Evolutionary conservation across 1,140 invertebrate species (phyloP).

Genomic region (Achatina immaculata): DNA sequence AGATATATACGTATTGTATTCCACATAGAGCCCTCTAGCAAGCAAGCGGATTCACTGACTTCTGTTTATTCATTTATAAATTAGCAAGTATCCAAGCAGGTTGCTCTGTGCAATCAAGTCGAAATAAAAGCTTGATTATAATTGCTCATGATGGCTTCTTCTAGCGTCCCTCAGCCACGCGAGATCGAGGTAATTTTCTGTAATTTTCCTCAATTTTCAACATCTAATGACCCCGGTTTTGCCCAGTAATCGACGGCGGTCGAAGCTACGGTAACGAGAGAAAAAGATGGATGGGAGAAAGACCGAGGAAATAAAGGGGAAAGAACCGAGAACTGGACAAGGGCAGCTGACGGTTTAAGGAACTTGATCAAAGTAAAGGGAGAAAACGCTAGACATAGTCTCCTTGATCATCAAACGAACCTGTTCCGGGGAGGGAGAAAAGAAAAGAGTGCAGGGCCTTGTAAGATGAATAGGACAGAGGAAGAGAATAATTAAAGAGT

Average conservation of each 20-base stretch:
- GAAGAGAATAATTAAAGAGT: too few relatives aligned
- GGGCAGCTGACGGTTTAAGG: background rate
- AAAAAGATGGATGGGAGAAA: background rate
- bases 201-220: slow-evolving; percentile 35
- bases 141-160: slow-evolving; percentile 23
- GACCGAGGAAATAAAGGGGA: background rate
- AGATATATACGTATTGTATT: too few relatives aligned
- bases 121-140: slow-evolving; percentile 36
- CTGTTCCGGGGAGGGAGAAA: too few relatives aligned
- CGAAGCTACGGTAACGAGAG: slow-evolving; percentile 23
- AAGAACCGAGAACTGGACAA: background rate
- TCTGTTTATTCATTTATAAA: slow-evolving; percentile 17
- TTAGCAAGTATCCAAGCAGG: slow-evolving; percentile 18
- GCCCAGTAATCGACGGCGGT: slow-evolving; percentile 18
- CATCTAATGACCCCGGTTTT: slow-evolving; percentile 28
- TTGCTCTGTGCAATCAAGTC: slow-evolving; percentile 20
- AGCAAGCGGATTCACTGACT: background rate
- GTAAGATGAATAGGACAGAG: too few relatives aligned
- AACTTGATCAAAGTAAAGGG: background rate
- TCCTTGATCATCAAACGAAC: too few relatives aligned
- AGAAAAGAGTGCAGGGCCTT: too few relatives aligned
- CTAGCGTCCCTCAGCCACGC: slow-evolving; percentile 19
- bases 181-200: slow-evolving; percentile 33
- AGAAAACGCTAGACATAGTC: too few relatives aligned
- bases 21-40: slow-evolving; percentile 12